Base-by-base conservation (phyloP, 53 echinoderm and acorn worm species). In the Hippasteria phrygiana region DNA sequence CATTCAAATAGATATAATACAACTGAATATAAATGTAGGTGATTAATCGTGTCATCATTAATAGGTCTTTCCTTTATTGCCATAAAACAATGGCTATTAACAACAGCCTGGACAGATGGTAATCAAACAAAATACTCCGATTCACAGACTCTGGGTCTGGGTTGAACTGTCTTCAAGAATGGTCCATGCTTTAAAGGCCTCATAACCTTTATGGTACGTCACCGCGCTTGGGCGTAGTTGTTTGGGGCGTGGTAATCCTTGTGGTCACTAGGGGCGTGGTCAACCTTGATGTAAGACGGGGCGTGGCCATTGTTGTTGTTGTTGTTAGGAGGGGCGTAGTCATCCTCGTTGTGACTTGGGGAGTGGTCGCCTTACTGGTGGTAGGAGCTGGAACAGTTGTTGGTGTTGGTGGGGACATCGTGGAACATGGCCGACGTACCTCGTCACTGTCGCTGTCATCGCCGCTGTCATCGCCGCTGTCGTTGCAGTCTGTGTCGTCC, bases 391-490 rank as follows among this genome's bases (percentile, higher is more conserved):
- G 43, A 2, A 66, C 8, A 31, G 82, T n/a, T 64, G 64, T 65
- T 13, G 65, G 55, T 18, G 40, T 33, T 3, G 64, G 82, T 22
- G 79, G 79, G 79, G 51, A 16, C 16, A 14, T 48, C n/a, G 77
- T 78, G n/a, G 27, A 11, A 13, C 54, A 12, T n/a, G 59, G 45
- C 63, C 66, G 47, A 16, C 17, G 46, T 18, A 24, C 10, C 18
- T 82, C 35, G 41, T n/a, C 6, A 33, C 77, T 77, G 14, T 73
- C 43, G 24, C 26, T 43, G 62, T 79, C 79, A 34, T 82, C 81
- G 4, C 20, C 63, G 63, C 43, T 41, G 62, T 80, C 62, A 38
- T 80, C 27, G 13, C 20, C 3, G 18, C 62, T 28, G 43, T 71
- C 71, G n/a, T 39, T 42, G 3, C 29, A 16, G 43, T 62, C 62